Conservation (phyloP, 2,113 vertebrate genomes). For the Sapayoa aenigma region DNA sequence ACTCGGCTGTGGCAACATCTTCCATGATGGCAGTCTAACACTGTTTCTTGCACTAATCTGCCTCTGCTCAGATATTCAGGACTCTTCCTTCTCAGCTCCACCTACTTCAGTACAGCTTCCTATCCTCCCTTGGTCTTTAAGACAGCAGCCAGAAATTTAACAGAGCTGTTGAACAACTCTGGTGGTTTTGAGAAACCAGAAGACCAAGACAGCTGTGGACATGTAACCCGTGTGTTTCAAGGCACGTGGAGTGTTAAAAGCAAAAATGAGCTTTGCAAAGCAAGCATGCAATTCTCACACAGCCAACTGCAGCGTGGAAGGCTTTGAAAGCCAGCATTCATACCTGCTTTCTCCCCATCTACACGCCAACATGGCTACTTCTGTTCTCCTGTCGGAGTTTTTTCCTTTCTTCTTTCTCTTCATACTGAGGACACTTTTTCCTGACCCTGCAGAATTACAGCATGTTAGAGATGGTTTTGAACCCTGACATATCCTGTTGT, state of each 20-base stretch:
- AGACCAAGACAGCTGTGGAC: neutral
- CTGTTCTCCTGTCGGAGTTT: constrained; percentile 75
- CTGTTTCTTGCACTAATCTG: neutral
- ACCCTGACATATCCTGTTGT: neutral
- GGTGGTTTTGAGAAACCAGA: neutral
- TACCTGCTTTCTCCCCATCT: constrained; percentile 56
- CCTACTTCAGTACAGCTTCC: neutral
- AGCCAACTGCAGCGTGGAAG: neutral
- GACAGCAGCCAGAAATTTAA: neutral
- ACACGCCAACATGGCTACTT: constrained; percentile 60
- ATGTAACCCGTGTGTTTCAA: neutral
- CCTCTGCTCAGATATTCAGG: neutral
- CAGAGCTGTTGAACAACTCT: neutral
- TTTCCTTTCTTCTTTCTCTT: constrained; percentile 76
- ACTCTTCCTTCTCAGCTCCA: neutral
- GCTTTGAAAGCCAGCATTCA: neutral
- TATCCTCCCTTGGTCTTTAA: neutral
- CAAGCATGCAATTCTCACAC: neutral
- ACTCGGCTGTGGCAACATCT: neutral
- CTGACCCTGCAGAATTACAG: constrained; percentile 57
- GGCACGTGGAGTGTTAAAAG: neutral
- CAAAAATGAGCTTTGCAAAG: neutral
- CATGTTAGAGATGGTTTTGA: neutral
- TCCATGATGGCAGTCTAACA: neutral
- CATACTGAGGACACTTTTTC: constrained; percentile 66